These are phyloP conservation scores for Xestia c-nigrum DNA, from an alignment of 2,888 invertebrate species.

Conservation along the genomic window DNA sequence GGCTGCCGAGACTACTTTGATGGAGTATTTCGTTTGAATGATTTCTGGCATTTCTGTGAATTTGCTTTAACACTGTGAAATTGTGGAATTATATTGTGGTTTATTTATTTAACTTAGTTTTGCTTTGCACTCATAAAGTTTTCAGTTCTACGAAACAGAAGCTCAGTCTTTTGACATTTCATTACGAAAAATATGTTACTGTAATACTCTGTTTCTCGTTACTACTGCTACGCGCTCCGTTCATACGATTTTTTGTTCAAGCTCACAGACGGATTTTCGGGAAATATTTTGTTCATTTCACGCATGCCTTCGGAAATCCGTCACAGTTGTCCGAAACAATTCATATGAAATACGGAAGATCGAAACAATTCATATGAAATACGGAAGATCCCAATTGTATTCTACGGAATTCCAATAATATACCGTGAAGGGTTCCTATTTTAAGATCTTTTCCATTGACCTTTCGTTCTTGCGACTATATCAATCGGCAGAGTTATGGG, in stretches of 20 bases:
- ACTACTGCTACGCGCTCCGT: not conserved
- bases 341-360: conserved; percentile 57
- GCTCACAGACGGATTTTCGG: not conserved
- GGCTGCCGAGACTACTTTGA: conserved; percentile 22
- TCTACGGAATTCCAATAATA: conserved; percentile 64
- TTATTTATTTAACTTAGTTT: conserved; percentile 8
- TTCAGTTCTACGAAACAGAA: conserved; percentile 1
- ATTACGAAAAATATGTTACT: not conserved
- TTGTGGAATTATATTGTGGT: not conserved
- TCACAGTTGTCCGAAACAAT: conserved; percentile 50
- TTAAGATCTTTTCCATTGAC: conserved; percentile 63
- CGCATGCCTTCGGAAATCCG: conserved; percentile 41
- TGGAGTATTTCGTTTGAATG: conserved; percentile 23
- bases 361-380: conserved; percentile 60
- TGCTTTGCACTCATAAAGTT: conserved; percentile 1
- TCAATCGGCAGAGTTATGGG: conserved; percentile 50
- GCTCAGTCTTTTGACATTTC: not conserved
- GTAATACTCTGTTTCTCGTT: not conserved
- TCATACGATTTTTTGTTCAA: not conserved
- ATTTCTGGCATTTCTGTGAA: conserved; percentile 27
- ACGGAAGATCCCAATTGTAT: conserved; percentile 57
- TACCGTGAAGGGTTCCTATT: conserved; percentile 61
- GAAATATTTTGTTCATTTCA: conserved; percentile 48
- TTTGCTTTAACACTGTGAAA: conserved; percentile 23
- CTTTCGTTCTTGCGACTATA: conserved; percentile 60